Base-by-base conservation (phyloP, 2,888 invertebrate genomes). In the Brachypalpus laphriformis region DNA sequence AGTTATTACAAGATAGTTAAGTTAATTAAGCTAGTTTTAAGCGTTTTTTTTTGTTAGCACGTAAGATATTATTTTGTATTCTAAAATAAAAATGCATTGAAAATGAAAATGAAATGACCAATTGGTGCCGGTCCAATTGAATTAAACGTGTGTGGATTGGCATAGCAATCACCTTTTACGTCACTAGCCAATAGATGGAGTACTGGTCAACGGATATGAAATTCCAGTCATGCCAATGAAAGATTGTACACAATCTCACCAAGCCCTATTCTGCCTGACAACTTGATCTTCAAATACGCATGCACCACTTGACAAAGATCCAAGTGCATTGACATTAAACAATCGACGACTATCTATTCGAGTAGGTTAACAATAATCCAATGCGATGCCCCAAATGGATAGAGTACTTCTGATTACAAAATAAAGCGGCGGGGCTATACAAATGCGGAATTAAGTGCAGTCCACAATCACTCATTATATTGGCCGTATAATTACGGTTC, bases 101-200 rank as follows among this genome's bases (percentile, higher is more conserved):
- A n/a, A n/a, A n/a, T n/a, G n/a, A n/a, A n/a, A n/a, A n/a, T n/a
- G n/a, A n/a, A n/a, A n/a, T n/a, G n/a, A 81, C 40, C 28, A 75
- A 81, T 81, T 28, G 31, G 8, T 14, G n/a, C 14, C 14, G 16
- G n/a, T 37, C 51, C 57, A 57, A 28, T 7, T 14, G 28, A 61
- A 20, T 61, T 20, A 7, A 18, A 31, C 8, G 40, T 18, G 31
- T 25, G 28, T 49, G 47, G 47, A 28, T 25, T 16, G 28, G 61
- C 42, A 74, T 68, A 40, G 25, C 49, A 57, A 72, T 65, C 9
- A 56, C n/a, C 14, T 11, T 51, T 16, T 28, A 68, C 66, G 51
- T 80, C 59, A 80, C 28, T 34, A 3, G 22, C 14, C 31, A 20
- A 54, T 31, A 42, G 54, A 31, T 31, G 16, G 61, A 16, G 18